phyloP scores from a whole-genome alignment of 2,797 vertebrate genomes.

The Myotis daubentonii region DNA sequence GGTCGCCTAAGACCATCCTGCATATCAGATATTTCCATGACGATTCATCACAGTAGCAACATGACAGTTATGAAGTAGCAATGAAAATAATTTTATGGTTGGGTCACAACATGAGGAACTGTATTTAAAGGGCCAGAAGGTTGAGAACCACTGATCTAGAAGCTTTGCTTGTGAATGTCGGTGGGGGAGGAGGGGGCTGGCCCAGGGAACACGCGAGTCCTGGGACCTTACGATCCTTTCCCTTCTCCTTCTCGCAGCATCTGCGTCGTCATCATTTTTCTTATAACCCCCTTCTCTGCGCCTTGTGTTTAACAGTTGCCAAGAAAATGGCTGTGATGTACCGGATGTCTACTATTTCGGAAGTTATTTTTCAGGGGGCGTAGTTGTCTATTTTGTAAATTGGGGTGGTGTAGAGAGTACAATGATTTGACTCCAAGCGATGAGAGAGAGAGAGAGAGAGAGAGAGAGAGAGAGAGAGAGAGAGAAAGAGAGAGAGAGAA shows the following conservation, averaged over 20 bases:
- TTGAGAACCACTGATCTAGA: too few species aligned
- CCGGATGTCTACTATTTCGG: not conserved
- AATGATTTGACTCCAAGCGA: not conserved
- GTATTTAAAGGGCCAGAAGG: too few species aligned
- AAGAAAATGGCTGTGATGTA: not conserved
- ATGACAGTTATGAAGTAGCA: too few species aligned
- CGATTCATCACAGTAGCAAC: too few species aligned
- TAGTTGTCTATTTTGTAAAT: not conserved
- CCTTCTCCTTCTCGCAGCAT: not conserved
- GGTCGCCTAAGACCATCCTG: too few species aligned
- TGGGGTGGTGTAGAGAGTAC: not conserved
- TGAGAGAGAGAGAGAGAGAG: not conserved
- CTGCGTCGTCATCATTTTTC: too few species aligned
- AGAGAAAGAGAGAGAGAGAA: accelerated
- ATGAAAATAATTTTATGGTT: too few species aligned
- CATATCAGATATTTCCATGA: too few species aligned
- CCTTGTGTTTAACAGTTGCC: not conserved
- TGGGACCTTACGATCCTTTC: not conserved
- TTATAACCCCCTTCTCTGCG: not conserved
- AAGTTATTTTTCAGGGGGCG: not conserved
- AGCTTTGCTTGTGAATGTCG: too few species aligned
- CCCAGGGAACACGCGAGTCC: not conserved
- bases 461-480: not conserved
- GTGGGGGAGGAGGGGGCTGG: not conserved
- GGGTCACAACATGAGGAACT: too few species aligned